A percentile compares a stretch with the other conserved stretches of the same genome.
phyloP scores from a whole-genome alignment of 2,797 vertebrate species.

The Sebastolobus alascanus region DNA sequence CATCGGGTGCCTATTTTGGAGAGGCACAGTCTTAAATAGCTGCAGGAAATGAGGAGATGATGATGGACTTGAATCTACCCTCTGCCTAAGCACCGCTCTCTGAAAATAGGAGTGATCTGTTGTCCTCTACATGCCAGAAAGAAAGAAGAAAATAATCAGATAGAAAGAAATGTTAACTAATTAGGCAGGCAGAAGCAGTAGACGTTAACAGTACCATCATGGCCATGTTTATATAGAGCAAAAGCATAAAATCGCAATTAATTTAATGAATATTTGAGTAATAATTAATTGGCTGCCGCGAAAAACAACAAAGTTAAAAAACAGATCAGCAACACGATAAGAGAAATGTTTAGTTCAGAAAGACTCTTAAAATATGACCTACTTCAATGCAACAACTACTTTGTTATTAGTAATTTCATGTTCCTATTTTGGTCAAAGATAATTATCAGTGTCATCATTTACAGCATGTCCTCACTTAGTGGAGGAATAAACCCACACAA shows the following conservation, averaged over 20 bases:
- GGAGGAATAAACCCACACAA: conserved; percentile 22
- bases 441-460: conserved; percentile 23
- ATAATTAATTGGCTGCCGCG: not conserved
- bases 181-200: conserved; percentile 22
- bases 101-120: conserved; percentile 79
- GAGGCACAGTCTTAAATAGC: conserved; percentile 80
- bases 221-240: not conserved
- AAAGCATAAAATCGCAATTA: not conserved
- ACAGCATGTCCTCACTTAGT: conserved; percentile 13
- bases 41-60: conserved; percentile 85
- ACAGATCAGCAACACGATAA: not conserved
- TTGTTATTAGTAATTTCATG: not conserved
- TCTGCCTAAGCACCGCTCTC: conserved; percentile 72
- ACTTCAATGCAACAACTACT: not conserved
- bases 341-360: not conserved
- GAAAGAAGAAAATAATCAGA: conserved; percentile 64
- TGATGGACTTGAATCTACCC: conserved; percentile 82
- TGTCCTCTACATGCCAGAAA: conserved; percentile 64
- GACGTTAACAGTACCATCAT: conserved; percentile 8
- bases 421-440: conserved; percentile 1
- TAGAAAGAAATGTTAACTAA: conserved; percentile 47
- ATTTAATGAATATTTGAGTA: not conserved
- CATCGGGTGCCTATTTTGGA: conserved; percentile 76
- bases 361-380: not conserved
- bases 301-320: not conserved